A percentile compares a stretch with the other conserved stretches of the same genome.
Conservation (phyloP, 2,113 vertebrate genomes). For the Chiloscyllium plagiosum region DNA sequence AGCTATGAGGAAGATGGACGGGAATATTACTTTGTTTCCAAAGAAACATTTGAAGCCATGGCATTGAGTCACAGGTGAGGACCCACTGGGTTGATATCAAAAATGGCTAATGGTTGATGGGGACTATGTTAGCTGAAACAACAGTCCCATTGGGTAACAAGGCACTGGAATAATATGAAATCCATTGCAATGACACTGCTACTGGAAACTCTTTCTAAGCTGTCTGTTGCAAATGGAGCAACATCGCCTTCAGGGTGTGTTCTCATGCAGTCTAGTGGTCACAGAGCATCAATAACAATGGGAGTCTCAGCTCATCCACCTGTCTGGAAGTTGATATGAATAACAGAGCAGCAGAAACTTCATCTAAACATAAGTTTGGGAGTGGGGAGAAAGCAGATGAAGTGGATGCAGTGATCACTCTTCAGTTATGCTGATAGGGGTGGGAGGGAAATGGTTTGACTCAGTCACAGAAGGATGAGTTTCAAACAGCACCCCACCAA, state of each 20-base stretch:
- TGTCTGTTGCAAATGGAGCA: background rate
- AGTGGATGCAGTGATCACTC: background rate
- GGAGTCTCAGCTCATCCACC: background rate
- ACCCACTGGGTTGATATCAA: background rate
- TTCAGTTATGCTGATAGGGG: background rate
- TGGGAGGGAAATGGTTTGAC: background rate
- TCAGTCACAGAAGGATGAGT: background rate
- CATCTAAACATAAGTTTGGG: too few species aligned
- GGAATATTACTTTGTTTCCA: conserved; percentile 87
- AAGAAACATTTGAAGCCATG: conserved; percentile 83
- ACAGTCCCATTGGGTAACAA: background rate
- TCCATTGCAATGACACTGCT: background rate
- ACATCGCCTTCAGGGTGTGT: background rate
- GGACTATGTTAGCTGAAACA: background rate
- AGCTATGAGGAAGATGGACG: conserved; percentile 79
- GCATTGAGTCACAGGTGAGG: conserved; percentile 74
- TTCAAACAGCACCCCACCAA: background rate
- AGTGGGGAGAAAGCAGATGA: background rate
- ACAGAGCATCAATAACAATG: background rate
- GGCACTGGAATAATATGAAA: background rate
- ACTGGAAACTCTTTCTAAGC: background rate
- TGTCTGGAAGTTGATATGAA: background rate
- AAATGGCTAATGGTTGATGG: background rate
- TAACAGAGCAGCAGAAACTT: background rate
- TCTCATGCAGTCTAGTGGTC: background rate